phyloP scores from a whole-genome alignment of 2,113 vertebrate species.

The Misgurnus anguillicaudatus region DNA sequence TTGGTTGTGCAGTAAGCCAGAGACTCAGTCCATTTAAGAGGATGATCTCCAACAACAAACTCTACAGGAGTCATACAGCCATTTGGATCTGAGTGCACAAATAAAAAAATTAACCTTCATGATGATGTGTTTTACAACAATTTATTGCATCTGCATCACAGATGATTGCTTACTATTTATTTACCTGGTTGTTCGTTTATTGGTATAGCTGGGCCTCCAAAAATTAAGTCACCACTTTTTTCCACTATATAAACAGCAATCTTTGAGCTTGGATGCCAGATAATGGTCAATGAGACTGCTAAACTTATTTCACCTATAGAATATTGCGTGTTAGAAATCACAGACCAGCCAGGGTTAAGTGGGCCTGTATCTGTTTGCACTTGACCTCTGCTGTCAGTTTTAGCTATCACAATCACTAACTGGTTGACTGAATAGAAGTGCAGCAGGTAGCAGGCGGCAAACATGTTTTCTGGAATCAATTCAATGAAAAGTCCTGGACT shows the following conservation, averaged over 20 bases:
- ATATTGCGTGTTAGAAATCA: not conserved
- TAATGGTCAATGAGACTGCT: not conserved
- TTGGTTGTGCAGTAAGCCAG: too few relatives aligned
- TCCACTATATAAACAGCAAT: conserved; percentile 3
- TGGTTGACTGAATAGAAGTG: accelerated
- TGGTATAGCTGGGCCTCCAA: not conserved
- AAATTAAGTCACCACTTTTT: not conserved
- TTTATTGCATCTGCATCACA: too few relatives aligned
- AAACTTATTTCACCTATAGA: not conserved
- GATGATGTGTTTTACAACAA: too few relatives aligned
- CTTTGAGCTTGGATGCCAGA: not conserved
- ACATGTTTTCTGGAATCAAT: conserved; percentile 47
- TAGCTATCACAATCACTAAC: conserved; percentile 53
- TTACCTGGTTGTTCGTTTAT: too few relatives aligned
- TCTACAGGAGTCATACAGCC: too few relatives aligned
- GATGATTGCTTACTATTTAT: too few relatives aligned
- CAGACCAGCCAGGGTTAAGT: not conserved
- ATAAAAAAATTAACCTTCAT: too few relatives aligned
- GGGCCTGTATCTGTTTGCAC: not conserved
- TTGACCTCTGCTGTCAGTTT: not conserved
- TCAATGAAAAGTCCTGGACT: conserved; percentile 46
- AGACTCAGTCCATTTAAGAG: too few relatives aligned
- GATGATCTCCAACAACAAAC: too few relatives aligned
- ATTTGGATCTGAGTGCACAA: too few relatives aligned
- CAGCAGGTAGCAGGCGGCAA: conserved; percentile 63